phyloP scores from a whole-genome alignment of 1,140 invertebrate genomes.

The Myzus persicae region DNA sequence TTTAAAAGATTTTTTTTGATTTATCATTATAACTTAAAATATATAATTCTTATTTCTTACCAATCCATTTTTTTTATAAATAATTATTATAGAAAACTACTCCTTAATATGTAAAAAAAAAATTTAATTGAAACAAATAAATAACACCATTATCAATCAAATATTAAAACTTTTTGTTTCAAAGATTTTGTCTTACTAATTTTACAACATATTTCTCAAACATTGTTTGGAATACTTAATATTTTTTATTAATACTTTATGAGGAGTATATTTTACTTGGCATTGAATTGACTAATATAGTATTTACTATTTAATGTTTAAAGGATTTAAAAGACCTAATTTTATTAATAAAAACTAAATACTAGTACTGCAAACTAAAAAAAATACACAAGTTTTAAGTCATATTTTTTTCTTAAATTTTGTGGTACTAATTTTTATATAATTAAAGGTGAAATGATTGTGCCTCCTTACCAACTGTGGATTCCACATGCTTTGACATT shows the following conservation, averaged over 20 bases:
- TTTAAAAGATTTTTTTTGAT: neutral
- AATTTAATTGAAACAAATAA: neutral
- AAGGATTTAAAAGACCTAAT: neutral
- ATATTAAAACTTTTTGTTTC: no score
- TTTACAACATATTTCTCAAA: neutral
- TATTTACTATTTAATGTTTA: neutral
- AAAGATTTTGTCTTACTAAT: neutral
- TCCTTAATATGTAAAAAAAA: neutral
- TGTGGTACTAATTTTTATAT: neutral
- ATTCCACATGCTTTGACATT: conserved; percentile 86
- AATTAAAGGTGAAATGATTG: conserved; percentile 44
- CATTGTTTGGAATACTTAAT: no score
- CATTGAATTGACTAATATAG: neutral
- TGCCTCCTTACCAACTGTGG: conserved; percentile 70
- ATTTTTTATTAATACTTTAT: no score
- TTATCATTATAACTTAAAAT: neutral
- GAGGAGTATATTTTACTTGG: no score
- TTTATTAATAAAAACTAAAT: neutral
- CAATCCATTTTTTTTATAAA: neutral
- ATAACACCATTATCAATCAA: no score
- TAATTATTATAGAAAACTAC: neutral
- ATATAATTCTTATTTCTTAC: neutral
- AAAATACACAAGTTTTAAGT: neutral
- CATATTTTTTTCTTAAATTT: neutral
- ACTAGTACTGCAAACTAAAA: neutral